Evolutionary conservation across 1,140 invertebrate species (phyloP), one percentile per base, ranked within the genome.

Genomic region (Pseudomyrmex cubaensis): DNA sequence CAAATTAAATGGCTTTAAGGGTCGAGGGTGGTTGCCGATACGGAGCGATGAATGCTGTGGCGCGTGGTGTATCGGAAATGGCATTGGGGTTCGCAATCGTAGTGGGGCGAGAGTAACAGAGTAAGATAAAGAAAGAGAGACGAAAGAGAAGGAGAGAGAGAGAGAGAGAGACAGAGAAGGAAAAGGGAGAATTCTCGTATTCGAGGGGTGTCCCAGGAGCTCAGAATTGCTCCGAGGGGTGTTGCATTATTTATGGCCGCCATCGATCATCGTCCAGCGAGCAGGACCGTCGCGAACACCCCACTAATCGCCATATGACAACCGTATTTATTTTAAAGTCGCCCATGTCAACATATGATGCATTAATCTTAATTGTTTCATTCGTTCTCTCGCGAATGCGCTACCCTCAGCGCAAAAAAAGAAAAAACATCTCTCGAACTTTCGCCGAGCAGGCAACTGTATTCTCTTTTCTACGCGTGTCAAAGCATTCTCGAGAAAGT

Each of bases 291-390:
- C 86, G 85, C 90, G 90, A 90, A 91, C 91, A 90, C 91, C 90
- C 92, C 87, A 91, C 90, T 93, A 94, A 94, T 94, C 93, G 91
- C 93, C 92, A 91, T 92, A 93, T 92, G 93, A 93, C 93, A 94
- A 92, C 91, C 92, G 89, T 93, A 93, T 93, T 93, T 92, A 93
- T 93, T 93, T 93, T 91, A 89, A 90, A 90, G 85, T 88, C 85
- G 76, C 90, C 89, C 86, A 90, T 89, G 88, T 90, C 89, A 89
- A 91, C 90, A 82, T 89, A 77, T 83, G 87, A 90, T 90, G 90
- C 92, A 93, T 94, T 93, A 92, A 93, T 93, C 89, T 85, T 93
- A 91, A 91, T 91, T 91, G 90, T 91, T 91, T 90, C 80, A 88
- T 61, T 83, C 46, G 85, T 52, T 25, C 35, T 84, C 62, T 67